phyloP scores from a whole-genome alignment of 2,888 invertebrate species.

The Spatulosminthurus flaviceps region DNA sequence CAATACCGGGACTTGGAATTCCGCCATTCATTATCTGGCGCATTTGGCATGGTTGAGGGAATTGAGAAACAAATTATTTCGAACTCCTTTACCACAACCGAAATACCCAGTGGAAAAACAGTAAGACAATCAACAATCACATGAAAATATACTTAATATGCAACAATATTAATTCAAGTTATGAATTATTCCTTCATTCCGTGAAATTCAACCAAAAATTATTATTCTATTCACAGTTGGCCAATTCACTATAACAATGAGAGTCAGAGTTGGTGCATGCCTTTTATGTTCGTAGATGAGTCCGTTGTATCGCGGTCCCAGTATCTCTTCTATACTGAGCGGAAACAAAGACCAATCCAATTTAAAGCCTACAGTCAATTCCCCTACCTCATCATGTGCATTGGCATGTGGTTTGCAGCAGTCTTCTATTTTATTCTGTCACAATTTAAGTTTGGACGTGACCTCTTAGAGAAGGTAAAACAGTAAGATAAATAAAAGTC shows the following conservation, averaged over 20 bases:
- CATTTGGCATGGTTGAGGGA: conserved; percentile 72
- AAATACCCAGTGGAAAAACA: conserved; percentile 66
- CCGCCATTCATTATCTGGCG: conserved; percentile 80
- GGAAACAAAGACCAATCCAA: conserved; percentile 79
- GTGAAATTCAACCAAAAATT: too few relatives aligned
- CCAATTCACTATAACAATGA: conserved; percentile 67
- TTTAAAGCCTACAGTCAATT: conserved; percentile 77
- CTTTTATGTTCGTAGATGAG: conserved; percentile 77
- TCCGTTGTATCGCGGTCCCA: conserved; percentile 85
- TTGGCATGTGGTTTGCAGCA: not conserved
- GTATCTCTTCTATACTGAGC: conserved; percentile 75
- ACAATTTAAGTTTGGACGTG: not conserved
- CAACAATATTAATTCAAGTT: too few relatives aligned
- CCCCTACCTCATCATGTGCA: conserved; percentile 66
- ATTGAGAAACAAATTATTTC: conserved; percentile 76
- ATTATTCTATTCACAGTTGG: not conserved
- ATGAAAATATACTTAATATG: too few relatives aligned
- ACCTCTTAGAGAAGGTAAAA: conserved; percentile 5
- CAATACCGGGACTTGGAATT: conserved; percentile 91
- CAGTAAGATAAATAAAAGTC: too few relatives aligned
- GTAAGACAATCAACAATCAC: not conserved
- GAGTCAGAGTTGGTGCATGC: conserved; percentile 63
- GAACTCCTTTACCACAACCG: conserved; percentile 73
- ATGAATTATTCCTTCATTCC: too few relatives aligned
- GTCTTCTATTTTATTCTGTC: not conserved